Conservation (phyloP, 2,797 vertebrate genomes). For the Cyprinella venusta region DNA sequence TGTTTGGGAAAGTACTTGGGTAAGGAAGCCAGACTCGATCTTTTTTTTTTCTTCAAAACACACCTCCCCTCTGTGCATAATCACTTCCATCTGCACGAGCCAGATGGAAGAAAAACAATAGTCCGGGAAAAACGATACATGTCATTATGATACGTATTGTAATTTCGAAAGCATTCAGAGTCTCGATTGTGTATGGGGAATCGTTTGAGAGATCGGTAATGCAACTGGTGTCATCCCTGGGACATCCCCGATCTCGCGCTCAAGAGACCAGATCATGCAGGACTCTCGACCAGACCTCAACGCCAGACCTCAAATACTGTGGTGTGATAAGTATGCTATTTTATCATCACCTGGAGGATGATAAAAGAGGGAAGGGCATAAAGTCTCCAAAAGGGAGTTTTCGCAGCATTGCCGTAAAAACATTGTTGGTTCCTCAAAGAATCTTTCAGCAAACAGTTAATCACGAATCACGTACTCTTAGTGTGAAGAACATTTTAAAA, state of each 20-base stretch:
- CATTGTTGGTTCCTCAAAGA: no score
- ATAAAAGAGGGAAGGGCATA: not conserved
- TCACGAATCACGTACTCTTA: no score
- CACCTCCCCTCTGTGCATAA: conserved; percentile 70
- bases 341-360: conserved; percentile 3
- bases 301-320: not conserved
- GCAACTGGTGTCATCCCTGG: conserved; percentile 25
- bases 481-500: no score
- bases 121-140: conserved; percentile 66
- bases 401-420: no score
- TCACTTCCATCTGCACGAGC: conserved; percentile 75
- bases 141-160: conserved; percentile 71
- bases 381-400: not conserved
- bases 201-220: conserved; percentile 45
- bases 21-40: conserved; percentile 54
- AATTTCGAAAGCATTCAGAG: conserved; percentile 70
- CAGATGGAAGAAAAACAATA: conserved; percentile 67
- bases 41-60: conserved; percentile 65
- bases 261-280: not conserved
- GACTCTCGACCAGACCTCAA: not conserved
- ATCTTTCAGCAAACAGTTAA: no score
- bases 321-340: not conserved
- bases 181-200: conserved; percentile 58
- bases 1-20: conserved; percentile 65
- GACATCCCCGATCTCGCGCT: conserved; percentile 12